Conservation (phyloP, 2,113 vertebrate species). For the Odontesthes bonariensis region DNA sequence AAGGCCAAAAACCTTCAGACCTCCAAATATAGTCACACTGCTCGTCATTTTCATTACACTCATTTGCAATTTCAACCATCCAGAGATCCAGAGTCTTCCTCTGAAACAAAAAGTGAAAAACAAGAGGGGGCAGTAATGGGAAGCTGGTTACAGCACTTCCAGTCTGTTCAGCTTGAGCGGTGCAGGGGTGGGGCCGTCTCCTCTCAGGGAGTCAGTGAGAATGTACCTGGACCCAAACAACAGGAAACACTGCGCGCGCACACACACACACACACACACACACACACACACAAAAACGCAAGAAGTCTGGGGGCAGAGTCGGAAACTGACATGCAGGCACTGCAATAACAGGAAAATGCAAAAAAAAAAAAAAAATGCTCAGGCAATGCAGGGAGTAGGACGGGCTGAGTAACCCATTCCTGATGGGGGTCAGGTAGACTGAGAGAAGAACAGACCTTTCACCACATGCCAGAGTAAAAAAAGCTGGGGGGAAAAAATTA, state of each 20-base stretch:
- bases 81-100: background rate
- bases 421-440: conserved; percentile 10
- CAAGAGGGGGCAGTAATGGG: background rate
- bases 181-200: conserved; percentile 29
- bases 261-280: conserved; percentile 3
- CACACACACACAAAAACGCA: conserved; percentile 25
- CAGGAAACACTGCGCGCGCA: conserved; percentile 54
- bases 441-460: conserved; percentile 2
- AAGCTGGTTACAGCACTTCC: conserved; percentile 54
- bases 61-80: conserved; percentile 8
- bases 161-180: conserved; percentile 88
- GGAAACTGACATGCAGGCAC: conserved; percentile 53
- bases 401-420: conserved; percentile 5
- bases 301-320: conserved; percentile 35
- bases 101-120: conserved; percentile 45
- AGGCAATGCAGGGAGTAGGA: conserved; percentile 11
- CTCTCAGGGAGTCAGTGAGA: conserved; percentile 36
- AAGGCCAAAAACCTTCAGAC: background rate
- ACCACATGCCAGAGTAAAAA: background rate
- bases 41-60: background rate
- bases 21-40: background rate
- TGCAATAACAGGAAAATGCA: conserved; percentile 77
- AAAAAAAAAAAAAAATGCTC: conserved; percentile 13
- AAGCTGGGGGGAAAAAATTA: background rate
- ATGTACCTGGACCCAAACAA: conserved; percentile 71